phyloP scores from a whole-genome alignment of 2,113 vertebrate species.

The Scopus umbretta region DNA sequence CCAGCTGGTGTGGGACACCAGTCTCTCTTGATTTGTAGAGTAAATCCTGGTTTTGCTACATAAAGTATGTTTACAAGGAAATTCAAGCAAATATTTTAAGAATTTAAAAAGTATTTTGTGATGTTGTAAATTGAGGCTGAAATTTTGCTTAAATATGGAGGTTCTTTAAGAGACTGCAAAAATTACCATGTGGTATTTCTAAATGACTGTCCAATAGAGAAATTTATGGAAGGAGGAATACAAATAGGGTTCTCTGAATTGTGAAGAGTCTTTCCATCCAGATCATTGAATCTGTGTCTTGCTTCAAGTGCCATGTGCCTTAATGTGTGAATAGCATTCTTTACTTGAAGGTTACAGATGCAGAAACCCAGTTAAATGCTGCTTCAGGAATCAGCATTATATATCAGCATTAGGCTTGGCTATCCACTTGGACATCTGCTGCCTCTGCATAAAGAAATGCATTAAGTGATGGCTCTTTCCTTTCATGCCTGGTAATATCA shows the following conservation, averaged over 20 bases:
- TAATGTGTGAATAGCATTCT: neutral
- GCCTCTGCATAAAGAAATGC: neutral
- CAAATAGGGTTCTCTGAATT: neutral
- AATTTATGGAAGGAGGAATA: neutral
- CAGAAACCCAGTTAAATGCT: constrained; percentile 35
- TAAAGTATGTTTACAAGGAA: neutral
- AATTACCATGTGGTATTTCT: neutral
- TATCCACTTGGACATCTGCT: constrained; percentile 51
- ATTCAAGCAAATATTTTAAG: neutral
- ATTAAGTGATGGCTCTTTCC: constrained; percentile 32
- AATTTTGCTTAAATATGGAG: neutral
- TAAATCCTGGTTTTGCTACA: neutral
- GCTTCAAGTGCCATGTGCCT: neutral
- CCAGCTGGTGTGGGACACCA: neutral
- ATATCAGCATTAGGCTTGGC: constrained; percentile 9
- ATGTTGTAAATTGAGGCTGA: neutral
- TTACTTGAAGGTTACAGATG: constrained; percentile 29
- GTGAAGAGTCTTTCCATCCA: neutral
- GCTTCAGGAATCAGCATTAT: constrained; percentile 35
- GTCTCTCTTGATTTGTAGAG: neutral
- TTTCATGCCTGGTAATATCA: constrained; percentile 14
- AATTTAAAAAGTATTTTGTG: neutral
- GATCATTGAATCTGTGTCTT: neutral
- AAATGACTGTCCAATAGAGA: neutral
- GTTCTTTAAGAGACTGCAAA: neutral